Evolutionary conservation across 2,113 vertebrate genomes (phyloP).

Genomic region (Dissostichus mawsoni): DNA sequence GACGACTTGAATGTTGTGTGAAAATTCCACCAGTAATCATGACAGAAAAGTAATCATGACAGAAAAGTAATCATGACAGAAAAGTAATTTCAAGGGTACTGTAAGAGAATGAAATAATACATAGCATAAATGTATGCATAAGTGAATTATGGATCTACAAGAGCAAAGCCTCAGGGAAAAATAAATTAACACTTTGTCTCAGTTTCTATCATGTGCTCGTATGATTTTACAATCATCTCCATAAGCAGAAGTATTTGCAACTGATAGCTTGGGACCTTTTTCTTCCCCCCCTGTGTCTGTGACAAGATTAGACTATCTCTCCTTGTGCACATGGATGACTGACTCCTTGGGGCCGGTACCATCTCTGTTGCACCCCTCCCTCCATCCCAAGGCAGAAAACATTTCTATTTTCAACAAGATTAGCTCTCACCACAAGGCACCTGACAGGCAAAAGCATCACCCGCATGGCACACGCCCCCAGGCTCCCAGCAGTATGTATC

Average conservation of each 20-base stretch:
- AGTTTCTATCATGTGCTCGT: slow-evolving; percentile 31
- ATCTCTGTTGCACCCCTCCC: slow-evolving; percentile 46
- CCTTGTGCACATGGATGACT: slow-evolving; percentile 78
- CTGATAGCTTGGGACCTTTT: slow-evolving; percentile 50
- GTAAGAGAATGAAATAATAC: slow-evolving; percentile 20
- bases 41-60: slow-evolving; percentile 30
- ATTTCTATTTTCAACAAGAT: slow-evolving; percentile 80
- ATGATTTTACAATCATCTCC: slow-evolving; percentile 66
- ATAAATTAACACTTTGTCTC: slow-evolving; percentile 17
- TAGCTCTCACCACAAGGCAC: slow-evolving; percentile 73
- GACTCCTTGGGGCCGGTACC: slow-evolving; percentile 66
- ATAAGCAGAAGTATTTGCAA: slow-evolving; percentile 55
- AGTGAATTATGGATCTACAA: slow-evolving; percentile 34
- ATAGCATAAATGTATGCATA: slow-evolving; percentile 39
- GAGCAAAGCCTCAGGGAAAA: slow-evolving; percentile 4
- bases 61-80: slow-evolving; percentile 25
- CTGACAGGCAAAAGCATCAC: slow-evolving; percentile 68
- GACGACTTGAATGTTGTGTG: slow-evolving; percentile 9
- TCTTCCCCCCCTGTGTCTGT: slow-evolving; percentile 48
- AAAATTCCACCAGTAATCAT: slow-evolving; percentile 9
- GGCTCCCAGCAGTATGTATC: slow-evolving; percentile 54
- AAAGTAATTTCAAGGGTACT: slow-evolving; percentile 38
- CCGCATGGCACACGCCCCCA: slow-evolving; percentile 32
- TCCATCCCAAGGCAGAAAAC: slow-evolving; percentile 63
- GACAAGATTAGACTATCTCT: slow-evolving; percentile 82